Base-by-base conservation (phyloP, 1,140 invertebrate species). In the Zaprionus ornatus region DNA sequence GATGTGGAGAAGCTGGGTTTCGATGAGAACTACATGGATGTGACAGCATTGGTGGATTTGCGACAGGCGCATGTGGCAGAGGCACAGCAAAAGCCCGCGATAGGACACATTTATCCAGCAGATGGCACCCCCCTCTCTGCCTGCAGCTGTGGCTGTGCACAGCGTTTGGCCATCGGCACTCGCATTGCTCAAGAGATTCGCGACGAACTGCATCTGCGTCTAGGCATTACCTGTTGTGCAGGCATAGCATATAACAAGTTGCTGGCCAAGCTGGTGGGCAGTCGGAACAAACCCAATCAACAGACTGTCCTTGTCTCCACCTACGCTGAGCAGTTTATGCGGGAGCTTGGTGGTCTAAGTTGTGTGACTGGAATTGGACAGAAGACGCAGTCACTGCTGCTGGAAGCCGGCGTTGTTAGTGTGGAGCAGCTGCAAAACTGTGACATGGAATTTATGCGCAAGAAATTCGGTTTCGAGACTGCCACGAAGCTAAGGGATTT, bases 231-330 rank as follows among this genome's bases (percentile, higher is more conserved):
- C 7, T 95, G 95, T 80, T 97, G 96, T 93, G 97, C 96, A 60
- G 97, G 97, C 13, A 95, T 97, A 73, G 95, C 96, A 37, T 95
- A 97, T 76, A 98, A 97, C 90, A 98, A 98, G 93, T 88, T 97
- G 55, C 91, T 97, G 77, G 95, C 97, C 4, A 97, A 98, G 93
- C 92, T 98, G 37, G 95, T 95, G 19, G 95, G 96, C 72, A 94
- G 94, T 35, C 92, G 94, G 54, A 94, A 97, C 80, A 97, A 97
- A 92, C 96, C 97, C 3, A 96, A 97, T 92, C 95, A 97, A 78
- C 97, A 98, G 86, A 97, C 97, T 9, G 93, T 95, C 15, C 91
- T 97, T 56, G 96, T 95, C 73, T 96, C 97, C 21, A 95, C 95
- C 68, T 94, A 94, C 78, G 94, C 94, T 15, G 79, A 93, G 27